Evolutionary conservation across 2,888 invertebrate species (phyloP), one percentile per base, ranked within the genome.

Genomic region (Volucella bombylans): DNA sequence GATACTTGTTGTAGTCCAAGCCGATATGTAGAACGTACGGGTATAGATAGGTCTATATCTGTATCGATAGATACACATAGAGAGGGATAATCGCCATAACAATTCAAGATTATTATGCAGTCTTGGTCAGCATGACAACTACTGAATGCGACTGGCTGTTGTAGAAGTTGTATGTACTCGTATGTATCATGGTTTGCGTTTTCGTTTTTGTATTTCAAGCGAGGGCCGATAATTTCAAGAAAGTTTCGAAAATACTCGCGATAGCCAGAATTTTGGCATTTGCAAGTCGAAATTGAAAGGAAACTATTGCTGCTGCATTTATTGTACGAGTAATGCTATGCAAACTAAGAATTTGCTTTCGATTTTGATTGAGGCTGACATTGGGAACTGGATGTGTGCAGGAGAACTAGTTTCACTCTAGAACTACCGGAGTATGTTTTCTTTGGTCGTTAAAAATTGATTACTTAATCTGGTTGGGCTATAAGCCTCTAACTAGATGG

Each of bases 101-200:
- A 49, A 47, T 57, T 68, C 50, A 15, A 52, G 69, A 76, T 76
- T 64, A 69, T 76, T 69, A 50, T 65, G 68, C 57, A 64, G 67
- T 31, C 31, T 18, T 15, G 23, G 50, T 18, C 59, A 49, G 23
- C 43, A 47, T 47, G 55, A 39, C 52, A 14, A n/a, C n/a, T 54
- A n/a, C n/a, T 54, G 49, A 6, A 12, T 65, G 52, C 2, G 9
- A 59, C 39, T 18, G 59, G 11, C 11, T 1, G 12, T 65, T 41
- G 10, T 41, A 65, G 45, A 54, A 61, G 52, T 65, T 52, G 2
- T 23, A 18, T 18, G n/a, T n/a, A n/a, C n/a, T n/a, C 1, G 1
- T 18, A 23, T 23, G 18, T 23, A 23, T 23, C 18, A 23, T 2
- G 2, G 18, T 23, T 23, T 23, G 23, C 52, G 6, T 31, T 57